phyloP scores from a whole-genome alignment of 2,797 vertebrate genomes.

The Lagorchestes hirsutus region DNA sequence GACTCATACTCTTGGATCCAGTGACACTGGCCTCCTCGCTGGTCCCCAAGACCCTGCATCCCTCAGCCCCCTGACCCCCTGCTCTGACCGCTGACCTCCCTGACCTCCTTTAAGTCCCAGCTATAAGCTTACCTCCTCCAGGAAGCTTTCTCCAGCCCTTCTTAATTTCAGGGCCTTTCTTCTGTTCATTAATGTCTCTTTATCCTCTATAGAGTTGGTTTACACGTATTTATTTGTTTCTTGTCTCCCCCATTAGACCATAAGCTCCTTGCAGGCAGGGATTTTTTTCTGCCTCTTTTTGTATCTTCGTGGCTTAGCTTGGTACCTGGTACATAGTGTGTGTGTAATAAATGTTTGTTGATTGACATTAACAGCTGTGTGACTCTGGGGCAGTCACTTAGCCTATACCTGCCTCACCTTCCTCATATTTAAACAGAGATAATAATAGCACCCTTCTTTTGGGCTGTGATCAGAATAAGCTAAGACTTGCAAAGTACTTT shows the following conservation, averaged over 20 bases:
- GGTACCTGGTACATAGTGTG: fast-evolving
- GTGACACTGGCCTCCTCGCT: too few relatives aligned
- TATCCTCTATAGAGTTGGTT: background rate
- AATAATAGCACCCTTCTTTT: background rate
- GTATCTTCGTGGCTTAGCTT: background rate
- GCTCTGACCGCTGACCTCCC: background rate
- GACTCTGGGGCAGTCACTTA: background rate
- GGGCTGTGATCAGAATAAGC: background rate
- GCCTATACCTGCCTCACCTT: background rate
- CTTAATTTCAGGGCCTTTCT: background rate
- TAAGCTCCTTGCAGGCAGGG: background rate
- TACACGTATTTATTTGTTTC: background rate
- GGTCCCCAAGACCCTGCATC: too few relatives aligned
- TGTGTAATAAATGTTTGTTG: background rate
- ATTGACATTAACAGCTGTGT: background rate
- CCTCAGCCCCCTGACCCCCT: background rate
- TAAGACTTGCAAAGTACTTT: background rate
- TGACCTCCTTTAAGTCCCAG: background rate
- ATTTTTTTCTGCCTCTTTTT: background rate
- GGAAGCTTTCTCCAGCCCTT: background rate
- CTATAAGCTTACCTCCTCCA: background rate
- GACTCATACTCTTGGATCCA: background rate
- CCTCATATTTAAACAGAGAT: background rate
- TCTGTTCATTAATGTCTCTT: background rate
- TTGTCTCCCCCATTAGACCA: background rate